Evolutionary conservation across 2,888 invertebrate species (phyloP).

Genomic region (Oscheius sp.): DNA sequence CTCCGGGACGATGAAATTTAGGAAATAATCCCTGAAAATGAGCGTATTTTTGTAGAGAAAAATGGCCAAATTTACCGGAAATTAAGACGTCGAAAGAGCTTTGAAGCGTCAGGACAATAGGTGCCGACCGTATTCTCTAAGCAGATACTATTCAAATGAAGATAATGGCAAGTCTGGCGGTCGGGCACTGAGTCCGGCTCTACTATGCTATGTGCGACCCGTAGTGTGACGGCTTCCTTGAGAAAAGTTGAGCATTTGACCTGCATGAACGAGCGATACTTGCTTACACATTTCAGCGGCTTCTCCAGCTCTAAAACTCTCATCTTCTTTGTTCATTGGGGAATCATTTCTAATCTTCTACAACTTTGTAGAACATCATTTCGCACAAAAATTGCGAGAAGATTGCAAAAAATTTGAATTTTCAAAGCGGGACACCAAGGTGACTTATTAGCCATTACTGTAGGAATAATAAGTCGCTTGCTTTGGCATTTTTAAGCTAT

Average conservation of each 20-base stretch:
- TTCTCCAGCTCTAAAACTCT: slow-evolving; percentile 46
- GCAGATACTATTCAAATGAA: slow-evolving; percentile 54
- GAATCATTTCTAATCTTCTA: too few relatives aligned
- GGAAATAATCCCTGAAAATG: slow-evolving; percentile 51
- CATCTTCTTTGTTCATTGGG: too few relatives aligned
- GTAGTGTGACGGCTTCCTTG: slow-evolving; percentile 41
- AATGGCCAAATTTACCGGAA: slow-evolving; percentile 30
- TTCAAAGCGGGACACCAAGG: too few relatives aligned
- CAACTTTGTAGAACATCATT: too few relatives aligned
- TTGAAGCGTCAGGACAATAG: slow-evolving; percentile 44
- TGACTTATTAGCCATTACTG: too few relatives aligned
- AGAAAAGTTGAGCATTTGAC: slow-evolving; percentile 53
- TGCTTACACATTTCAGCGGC: slow-evolving; percentile 49
- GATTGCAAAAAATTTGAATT: too few relatives aligned
- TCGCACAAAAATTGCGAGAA: too few relatives aligned
- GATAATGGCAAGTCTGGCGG: slow-evolving; percentile 31
- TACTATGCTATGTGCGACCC: slow-evolving; percentile 7
- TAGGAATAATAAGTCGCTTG: too few relatives aligned
- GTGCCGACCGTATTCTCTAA: slow-evolving; percentile 52
- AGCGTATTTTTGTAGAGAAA: not conserved
- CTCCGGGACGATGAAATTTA: slow-evolving; percentile 50
- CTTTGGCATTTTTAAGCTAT: too few relatives aligned
- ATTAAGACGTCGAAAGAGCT: slow-evolving; percentile 46
- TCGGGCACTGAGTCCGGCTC: slow-evolving; percentile 19
- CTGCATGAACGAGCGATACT: slow-evolving; percentile 52